Base-by-base conservation (phyloP, 1,140 invertebrate species). In the Chironomus tepperi region DNA sequence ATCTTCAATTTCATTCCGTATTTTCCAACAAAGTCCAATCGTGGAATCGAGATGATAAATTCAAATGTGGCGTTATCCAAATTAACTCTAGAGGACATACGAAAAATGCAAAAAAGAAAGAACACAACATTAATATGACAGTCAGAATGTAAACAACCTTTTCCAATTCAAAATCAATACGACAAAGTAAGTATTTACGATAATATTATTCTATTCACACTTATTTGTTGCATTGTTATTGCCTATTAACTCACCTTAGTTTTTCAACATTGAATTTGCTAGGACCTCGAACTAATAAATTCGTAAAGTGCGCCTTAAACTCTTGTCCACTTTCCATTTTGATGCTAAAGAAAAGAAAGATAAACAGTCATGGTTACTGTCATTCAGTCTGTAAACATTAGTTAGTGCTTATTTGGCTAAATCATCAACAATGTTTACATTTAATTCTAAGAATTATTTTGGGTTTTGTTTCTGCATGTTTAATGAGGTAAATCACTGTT, bases 1-100 rank as follows among this genome's bases (percentile, higher is more conserved):
- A 87, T 81, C 73, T 78, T 83, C 57, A 86, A 82, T 70, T 83
- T 82, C 72, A 88, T 79, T 15, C 84, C 80, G 77, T 87, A 88
- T 74, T 84, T 80, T 0, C 85, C 84, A 2, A 80, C 77, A 15
- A 88, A 80, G n/a, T 79, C 78, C 2, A 87, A 76, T 7, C 80
- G 76, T 0, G 84, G 83, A 9, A 87, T 80, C 0, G 76, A 76
- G 0, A 85, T 10, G 73, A 83, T 81, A 8, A 87, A 77, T 21
- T 84, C 79, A 12, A 86, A 83, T 2, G 79, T 78, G 9, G 81
- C 78, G 10, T 79, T 77, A 43, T 76, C 19, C 1, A 81, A 79
- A 19, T 82, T 81, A 10, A 79, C 79, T 70, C 81, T 82, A 24
- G 2, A 34, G 24, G 24, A 1, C 24, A 34, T 34, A 34, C n/a